Conservation (phyloP, 2,888 invertebrate genomes). For the Drosophila quinaria region DNA sequence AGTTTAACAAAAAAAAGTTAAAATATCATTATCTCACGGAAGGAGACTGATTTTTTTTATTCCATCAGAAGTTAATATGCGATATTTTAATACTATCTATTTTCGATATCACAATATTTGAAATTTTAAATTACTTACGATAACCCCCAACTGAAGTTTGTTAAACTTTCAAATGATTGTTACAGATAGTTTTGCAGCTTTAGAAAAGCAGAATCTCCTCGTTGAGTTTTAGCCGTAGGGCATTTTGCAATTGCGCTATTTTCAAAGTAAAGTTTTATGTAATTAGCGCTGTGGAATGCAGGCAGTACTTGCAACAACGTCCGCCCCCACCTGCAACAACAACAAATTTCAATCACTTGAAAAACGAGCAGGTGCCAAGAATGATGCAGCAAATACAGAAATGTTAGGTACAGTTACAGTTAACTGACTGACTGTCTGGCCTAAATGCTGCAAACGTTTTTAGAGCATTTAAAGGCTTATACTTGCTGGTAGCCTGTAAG, state of each 20-base stretch:
- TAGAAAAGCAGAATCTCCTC: not conserved
- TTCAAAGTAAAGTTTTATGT: conserved; percentile 48
- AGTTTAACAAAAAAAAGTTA: no score
- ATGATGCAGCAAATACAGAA: conserved; percentile 29
- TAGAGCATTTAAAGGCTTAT: conserved; percentile 29
- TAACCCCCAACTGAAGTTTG: not conserved
- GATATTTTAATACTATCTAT: no score
- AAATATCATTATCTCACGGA: no score
- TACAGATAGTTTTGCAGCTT: not conserved
- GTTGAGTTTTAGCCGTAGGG: conserved; percentile 3
- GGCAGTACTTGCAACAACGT: conserved; percentile 15
- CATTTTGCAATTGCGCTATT: conserved; percentile 25
- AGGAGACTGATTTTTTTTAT: no score
- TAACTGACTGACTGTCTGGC: conserved; percentile 26
- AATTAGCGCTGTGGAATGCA: conserved; percentile 43
- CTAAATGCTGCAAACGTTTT: conserved; percentile 36
- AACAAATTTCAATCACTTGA: conserved; percentile 26
- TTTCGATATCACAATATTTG: no score
- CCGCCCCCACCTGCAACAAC: conserved; percentile 5
- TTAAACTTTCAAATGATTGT: not conserved
- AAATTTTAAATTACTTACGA: not conserved
- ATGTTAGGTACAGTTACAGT: conserved; percentile 26
- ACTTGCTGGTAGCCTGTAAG: not conserved
- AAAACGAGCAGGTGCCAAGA: conserved; percentile 45
- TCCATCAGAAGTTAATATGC: no score